Evolutionary conservation across 37 sponge, comb jelly and placozoan genomes (phyloP), one percentile per base, ranked within the genome.

Genomic region (Halichondria panicea): DNA sequence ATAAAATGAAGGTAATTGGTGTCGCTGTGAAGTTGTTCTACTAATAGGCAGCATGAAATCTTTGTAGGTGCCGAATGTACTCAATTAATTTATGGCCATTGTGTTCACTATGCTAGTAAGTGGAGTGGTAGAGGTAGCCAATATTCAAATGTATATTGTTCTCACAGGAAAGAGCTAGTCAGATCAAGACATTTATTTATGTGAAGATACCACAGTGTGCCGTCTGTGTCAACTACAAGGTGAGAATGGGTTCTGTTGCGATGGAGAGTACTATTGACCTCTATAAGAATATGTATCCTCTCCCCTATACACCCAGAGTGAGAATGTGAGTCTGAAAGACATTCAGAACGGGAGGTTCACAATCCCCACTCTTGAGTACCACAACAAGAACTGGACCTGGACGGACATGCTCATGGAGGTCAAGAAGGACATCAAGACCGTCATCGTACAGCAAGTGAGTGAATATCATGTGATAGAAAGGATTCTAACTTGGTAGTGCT

Each of bases 331-430:
- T 70, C 40, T 82, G 30, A 91, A 86, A 58, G 90, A 92, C 67
- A 72, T 92, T 18, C 83, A 86, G 46, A 75, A 86, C 54, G 79
- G 78, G 54, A 50, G 82, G 38, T 78, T 95, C 56, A 80, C 86
- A 11, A 38, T 91, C 45, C 95, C 89, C 33, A 95, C 88, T 25
- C 74, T 96, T 19, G 95, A 96, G 67, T 96, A 96, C 68, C 97
- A 96, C 75, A 90, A 90, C 83, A 72, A 43, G 43, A 93, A 87
- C 72, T 93, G 85, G 77, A 93, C 88, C 0, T 96, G 95, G 95
- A 86, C 72, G 28, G 94, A 93, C 69, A 67, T 96, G 80, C 75
- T 96, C 32, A 81, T 96, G 83, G 92, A 87, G 35, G 72, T 96
- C 32, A 96, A 96, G 84, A 90, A 87, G 39, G 97, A 93, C 65